These are phyloP conservation scores for Hyperoodon ampullatus DNA, from an alignment of 2,113 vertebrate genomes.

Conservation along the genomic window DNA sequence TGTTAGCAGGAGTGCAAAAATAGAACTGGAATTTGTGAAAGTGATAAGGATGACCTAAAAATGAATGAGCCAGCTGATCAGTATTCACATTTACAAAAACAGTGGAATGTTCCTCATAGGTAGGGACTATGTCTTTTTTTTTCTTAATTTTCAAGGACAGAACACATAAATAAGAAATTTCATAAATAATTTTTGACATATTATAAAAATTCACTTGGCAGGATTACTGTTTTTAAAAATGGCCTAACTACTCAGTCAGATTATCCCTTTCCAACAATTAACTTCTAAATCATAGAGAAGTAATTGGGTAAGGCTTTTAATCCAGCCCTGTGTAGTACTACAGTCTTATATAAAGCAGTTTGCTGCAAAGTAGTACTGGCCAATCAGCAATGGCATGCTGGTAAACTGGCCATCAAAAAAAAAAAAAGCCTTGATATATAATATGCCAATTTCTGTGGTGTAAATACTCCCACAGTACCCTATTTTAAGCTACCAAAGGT, in stretches of 20 bases:
- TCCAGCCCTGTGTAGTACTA: background rate
- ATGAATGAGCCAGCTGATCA: conserved; percentile 13
- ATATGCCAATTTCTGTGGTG: conserved; percentile 38
- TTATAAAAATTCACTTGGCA: conserved; percentile 24
- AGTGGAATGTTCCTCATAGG: background rate
- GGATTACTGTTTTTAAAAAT: conserved; percentile 19
- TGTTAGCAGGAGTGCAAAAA: background rate
- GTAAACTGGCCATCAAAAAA: background rate
- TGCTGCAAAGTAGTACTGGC: background rate
- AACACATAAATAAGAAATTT: conserved; percentile 30
- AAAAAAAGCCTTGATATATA: background rate
- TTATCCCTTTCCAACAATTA: conserved; percentile 19
- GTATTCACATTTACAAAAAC: background rate
- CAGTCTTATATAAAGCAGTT: background rate
- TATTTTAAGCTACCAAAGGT: background rate
- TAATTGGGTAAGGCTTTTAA: background rate
- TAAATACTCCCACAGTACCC: background rate
- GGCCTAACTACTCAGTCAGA: background rate
- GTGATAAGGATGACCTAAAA: conserved; percentile 43
- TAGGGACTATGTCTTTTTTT: background rate
- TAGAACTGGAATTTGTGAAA: conserved; percentile 55
- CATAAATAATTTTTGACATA: conserved; percentile 25
- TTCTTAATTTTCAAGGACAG: background rate
- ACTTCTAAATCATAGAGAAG: conserved; percentile 42
- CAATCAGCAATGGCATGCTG: background rate